phyloP scores from a whole-genome alignment of 2,888 invertebrate species.

The Eutolmus rufibarbis region DNA sequence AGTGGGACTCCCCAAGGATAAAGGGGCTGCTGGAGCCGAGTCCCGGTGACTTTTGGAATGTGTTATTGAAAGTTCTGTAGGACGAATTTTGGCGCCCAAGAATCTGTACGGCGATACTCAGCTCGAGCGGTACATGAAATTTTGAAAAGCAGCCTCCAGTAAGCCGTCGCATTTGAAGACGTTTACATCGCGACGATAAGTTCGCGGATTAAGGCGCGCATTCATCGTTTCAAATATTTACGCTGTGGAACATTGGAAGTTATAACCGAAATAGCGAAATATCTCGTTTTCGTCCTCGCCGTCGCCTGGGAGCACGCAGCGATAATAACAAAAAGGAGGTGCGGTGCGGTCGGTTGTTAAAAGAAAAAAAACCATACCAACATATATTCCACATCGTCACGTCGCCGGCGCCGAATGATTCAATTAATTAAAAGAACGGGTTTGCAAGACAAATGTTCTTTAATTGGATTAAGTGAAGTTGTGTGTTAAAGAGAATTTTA shows the following conservation, averaged over 20 bases:
- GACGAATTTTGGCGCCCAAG: slow-evolving; percentile 32
- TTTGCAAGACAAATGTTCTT: slow-evolving; percentile 20
- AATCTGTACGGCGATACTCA: not conserved
- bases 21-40: not conserved
- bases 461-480: slow-evolving; percentile 29
- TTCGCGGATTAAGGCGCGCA: not conserved
- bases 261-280: not conserved
- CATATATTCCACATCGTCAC: not conserved
- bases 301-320: not conserved
- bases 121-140: not conserved
- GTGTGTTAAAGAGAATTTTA: not conserved
- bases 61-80: slow-evolving; percentile 29
- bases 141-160: slow-evolving; percentile 43
- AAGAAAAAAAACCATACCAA: not conserved
- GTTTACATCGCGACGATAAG: slow-evolving; percentile 42
- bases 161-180: slow-evolving; percentile 44
- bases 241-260: not conserved
- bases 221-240: not conserved
- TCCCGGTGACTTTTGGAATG: slow-evolving; percentile 22
- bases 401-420: not conserved
- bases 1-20: not conserved
- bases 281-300: not conserved
- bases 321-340: not conserved
- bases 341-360: not conserved
- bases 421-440: slow-evolving; percentile 26